Conservation (phyloP, 2,888 invertebrate genomes). For the Stomorhina lunata region DNA sequence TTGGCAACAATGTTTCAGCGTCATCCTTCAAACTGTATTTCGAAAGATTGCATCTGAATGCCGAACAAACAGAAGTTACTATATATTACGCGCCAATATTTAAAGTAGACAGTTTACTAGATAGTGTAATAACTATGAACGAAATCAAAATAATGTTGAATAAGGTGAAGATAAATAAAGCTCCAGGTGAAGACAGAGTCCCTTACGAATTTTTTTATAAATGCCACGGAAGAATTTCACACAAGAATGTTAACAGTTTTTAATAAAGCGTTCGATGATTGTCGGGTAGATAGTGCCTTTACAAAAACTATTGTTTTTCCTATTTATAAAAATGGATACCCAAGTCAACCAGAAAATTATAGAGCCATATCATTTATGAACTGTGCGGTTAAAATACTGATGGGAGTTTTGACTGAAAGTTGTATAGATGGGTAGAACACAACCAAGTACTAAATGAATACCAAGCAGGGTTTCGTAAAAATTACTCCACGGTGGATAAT, state of each 20-base stretch:
- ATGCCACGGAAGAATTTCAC: not conserved
- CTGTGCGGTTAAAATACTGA: not conserved
- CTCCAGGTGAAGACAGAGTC: slow-evolving; percentile 15
- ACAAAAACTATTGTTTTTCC: not conserved
- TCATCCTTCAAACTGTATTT: not conserved
- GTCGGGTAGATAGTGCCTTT: not conserved
- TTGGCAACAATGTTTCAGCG: not conserved
- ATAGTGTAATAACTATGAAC: not conserved
- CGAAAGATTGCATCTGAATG: not conserved
- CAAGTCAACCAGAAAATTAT: not conserved
- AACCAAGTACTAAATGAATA: too few species aligned
- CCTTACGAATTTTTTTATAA: slow-evolving; percentile 22
- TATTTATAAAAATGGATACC: too few species aligned
- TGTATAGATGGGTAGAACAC: too few species aligned
- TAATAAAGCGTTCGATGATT: too few species aligned
- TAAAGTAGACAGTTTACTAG: not conserved
- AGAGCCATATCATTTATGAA: not conserved
- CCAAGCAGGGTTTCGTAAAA: too few species aligned
- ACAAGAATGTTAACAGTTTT: too few species aligned
- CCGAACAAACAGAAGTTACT: not conserved
- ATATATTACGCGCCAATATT: not conserved
- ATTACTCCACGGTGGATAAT: too few species aligned
- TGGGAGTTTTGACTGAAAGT: too few species aligned
- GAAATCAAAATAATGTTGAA: not conserved
- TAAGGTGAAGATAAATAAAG: slow-evolving; percentile 12